Percentiles rank a stretch among this genome's conserved stretches.
Conservation (phyloP, 92 coral and sea anemone species). For the Porites divaricata region DNA sequence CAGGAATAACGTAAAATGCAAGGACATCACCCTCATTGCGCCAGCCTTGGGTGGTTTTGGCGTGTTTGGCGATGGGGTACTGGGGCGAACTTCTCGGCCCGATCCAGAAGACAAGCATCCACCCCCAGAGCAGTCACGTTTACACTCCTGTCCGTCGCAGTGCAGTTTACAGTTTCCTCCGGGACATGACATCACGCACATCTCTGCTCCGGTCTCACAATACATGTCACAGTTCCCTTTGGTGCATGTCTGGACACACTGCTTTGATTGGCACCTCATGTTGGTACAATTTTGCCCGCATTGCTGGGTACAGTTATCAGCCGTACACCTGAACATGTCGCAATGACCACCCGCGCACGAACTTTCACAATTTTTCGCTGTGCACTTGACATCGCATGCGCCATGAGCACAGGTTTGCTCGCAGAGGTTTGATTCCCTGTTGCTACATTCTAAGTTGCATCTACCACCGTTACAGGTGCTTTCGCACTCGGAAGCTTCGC, state of each 20-base stretch:
- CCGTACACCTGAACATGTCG: constrained; percentile 34
- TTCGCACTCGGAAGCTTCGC: constrained; percentile 63
- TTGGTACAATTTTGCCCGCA: constrained; percentile 62
- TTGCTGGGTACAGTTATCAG: constrained; percentile 54
- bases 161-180: constrained; percentile 54
- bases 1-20: neutral
- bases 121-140: constrained; percentile 41
- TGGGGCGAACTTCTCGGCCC: constrained; percentile 3
- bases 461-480: constrained; percentile 53
- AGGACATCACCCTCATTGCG: neutral
- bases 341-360: constrained; percentile 58
- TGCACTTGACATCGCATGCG: constrained; percentile 57
- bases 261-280: constrained; percentile 59
- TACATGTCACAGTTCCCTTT: constrained; percentile 62
- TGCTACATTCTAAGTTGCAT: constrained; percentile 48
- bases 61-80: neutral
- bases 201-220: constrained; percentile 45
- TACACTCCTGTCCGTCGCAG: constrained; percentile 53
- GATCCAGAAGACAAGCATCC: constrained; percentile 36
- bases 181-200: constrained; percentile 57
- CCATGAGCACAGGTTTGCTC: constrained; percentile 65
- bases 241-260: constrained; percentile 54
- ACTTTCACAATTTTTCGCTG: constrained; percentile 53
- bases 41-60: neutral
- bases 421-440: constrained; percentile 44